Conservation (phyloP, 2,888 invertebrate genomes). For the Xylota segnis region DNA sequence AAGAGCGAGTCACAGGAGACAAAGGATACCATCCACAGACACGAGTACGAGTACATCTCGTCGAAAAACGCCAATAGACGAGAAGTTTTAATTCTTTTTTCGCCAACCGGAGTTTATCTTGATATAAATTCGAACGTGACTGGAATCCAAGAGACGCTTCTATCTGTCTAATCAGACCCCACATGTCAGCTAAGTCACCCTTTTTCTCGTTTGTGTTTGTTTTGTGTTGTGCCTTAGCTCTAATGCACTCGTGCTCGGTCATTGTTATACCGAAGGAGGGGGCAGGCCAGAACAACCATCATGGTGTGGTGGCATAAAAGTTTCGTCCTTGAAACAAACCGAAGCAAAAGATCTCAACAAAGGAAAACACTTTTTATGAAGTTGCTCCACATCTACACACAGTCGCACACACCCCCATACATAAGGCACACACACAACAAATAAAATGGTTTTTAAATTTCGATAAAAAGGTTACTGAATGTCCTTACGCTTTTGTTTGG, state of each 20-base stretch:
- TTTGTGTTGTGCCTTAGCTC: constrained; percentile 53
- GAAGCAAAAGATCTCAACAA: constrained; percentile 61
- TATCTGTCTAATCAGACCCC: constrained; percentile 74
- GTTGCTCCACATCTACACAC: constrained; percentile 37
- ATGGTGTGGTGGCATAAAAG: constrained; percentile 26
- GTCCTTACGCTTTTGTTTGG: constrained; percentile 44
- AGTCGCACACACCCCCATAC: background rate
- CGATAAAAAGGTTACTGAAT: constrained; percentile 71
- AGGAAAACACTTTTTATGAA: constrained; percentile 39
- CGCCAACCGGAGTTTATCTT: constrained; percentile 71
- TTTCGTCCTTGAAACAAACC: constrained; percentile 69
- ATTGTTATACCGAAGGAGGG: constrained; percentile 46
- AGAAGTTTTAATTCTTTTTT: constrained; percentile 74
- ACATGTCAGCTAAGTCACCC: constrained; percentile 74
- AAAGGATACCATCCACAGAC: constrained; percentile 42
- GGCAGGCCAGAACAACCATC: too few relatives aligned
- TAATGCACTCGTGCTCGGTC: constrained; percentile 75
- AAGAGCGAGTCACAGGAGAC: constrained; percentile 57
- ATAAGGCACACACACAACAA: constrained; percentile 18
- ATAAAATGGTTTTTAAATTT: constrained; percentile 71
- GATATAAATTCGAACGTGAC: constrained; percentile 74
- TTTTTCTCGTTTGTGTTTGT: constrained; percentile 46
- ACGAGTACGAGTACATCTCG: background rate
- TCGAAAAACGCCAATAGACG: constrained; percentile 35
- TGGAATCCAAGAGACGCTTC: constrained; percentile 47